Conservation (phyloP, 2,888 invertebrate species). For the Metellina segmentata region DNA sequence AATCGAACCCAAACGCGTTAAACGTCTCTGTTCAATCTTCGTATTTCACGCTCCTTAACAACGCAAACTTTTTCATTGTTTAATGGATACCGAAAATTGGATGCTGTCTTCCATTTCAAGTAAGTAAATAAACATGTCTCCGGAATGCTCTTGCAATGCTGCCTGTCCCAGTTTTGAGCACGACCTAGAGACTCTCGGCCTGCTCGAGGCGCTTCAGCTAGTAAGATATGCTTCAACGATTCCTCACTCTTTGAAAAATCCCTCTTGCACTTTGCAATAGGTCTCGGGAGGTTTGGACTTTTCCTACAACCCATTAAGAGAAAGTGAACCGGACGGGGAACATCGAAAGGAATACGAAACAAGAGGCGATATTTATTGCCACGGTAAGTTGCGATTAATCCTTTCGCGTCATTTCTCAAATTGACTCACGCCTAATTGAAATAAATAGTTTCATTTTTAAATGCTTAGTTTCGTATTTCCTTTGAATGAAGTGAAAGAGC, state of each 20-base stretch:
- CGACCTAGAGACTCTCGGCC: conserved; percentile 33
- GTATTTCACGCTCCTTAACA: background rate
- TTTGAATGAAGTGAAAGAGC: too few relatives aligned
- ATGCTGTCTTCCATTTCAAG: conserved; percentile 5
- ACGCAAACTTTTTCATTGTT: conserved; percentile 16
- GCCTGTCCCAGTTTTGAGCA: conserved; percentile 27
- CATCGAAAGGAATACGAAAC: too few relatives aligned
- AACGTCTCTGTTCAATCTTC: background rate
- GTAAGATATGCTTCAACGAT: conserved; percentile 39
- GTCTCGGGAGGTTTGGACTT: background rate
- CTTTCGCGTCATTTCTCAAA: too few relatives aligned
- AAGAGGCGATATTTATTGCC: background rate
- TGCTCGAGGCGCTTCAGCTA: conserved; percentile 34
- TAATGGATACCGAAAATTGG: conserved; percentile 27
- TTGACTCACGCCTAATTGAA: too few relatives aligned
- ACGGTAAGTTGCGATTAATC: background rate
- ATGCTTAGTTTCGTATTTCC: too few relatives aligned
- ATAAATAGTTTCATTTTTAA: too few relatives aligned
- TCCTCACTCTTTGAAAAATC: conserved; percentile 13
- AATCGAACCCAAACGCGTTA: too few relatives aligned
- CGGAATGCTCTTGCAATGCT: conserved; percentile 34
- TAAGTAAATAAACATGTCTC: conserved; percentile 37
- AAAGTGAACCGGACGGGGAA: too few relatives aligned
- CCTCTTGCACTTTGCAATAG: conserved; percentile 35
- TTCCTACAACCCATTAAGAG: too few relatives aligned